phyloP scores from a whole-genome alignment of 2,888 invertebrate genomes.

The Torymus texanus region DNA sequence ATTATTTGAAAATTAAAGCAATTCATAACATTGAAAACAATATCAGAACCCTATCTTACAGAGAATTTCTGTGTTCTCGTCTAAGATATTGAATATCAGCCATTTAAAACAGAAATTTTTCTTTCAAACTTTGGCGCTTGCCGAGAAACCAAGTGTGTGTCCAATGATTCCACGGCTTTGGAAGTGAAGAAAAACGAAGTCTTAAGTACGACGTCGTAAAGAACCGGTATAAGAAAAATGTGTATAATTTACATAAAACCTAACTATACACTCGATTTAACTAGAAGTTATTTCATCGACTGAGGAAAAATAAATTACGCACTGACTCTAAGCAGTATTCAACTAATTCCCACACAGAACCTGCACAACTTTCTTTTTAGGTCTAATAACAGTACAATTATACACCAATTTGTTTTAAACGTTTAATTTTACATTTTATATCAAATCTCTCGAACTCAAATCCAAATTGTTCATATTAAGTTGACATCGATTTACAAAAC shows the following conservation, averaged over 20 bases:
- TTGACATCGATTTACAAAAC: not conserved
- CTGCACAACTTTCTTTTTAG: not conserved
- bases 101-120: constrained; percentile 16
- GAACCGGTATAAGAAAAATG: constrained; percentile 19
- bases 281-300: constrained; percentile 25
- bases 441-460: not conserved
- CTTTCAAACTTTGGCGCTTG: constrained; percentile 38
- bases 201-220: constrained; percentile 47
- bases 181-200: constrained; percentile 40
- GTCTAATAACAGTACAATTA: constrained; percentile 14
- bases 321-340: constrained; percentile 9
- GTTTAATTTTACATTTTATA: not conserved
- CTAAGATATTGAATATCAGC: constrained; percentile 13
- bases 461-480: constrained; percentile 11
- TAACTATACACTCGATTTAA: constrained; percentile 19
- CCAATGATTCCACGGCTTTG: constrained; percentile 26
- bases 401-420: not conserved
- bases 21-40: not conserved
- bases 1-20: too few relatives aligned
- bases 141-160: not conserved
- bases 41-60: not conserved
- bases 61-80: not conserved
- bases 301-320: constrained; percentile 24
- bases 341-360: constrained; percentile 20
- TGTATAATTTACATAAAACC: constrained; percentile 40